A percentile compares a stretch with the other conserved stretches of the same genome.
Evolutionary conservation across 2,888 invertebrate genomes (phyloP).

Genomic region (Aspidiotus destructor): DNA sequence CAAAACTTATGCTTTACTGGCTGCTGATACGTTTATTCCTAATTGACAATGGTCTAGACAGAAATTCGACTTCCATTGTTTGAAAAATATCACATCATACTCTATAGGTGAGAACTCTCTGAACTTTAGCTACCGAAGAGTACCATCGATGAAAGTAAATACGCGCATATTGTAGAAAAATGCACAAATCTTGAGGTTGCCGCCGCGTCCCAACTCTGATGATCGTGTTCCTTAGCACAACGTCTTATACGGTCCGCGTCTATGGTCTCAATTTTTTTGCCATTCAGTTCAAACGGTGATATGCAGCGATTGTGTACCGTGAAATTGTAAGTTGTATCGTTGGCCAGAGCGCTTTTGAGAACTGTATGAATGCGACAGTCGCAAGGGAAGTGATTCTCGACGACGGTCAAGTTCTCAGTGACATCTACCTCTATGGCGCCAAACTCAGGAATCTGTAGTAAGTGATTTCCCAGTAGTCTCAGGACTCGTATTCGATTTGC

Average conservation of each 20-base stretch:
- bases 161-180: not conserved
- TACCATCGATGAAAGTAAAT: not conserved
- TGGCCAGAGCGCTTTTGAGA: constrained; percentile 61
- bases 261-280: constrained; percentile 58
- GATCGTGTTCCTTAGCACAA: constrained; percentile 48
- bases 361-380: constrained; percentile 74
- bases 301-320: constrained; percentile 71
- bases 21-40: too few relatives aligned
- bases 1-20: too few relatives aligned
- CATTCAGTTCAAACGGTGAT: constrained; percentile 72
- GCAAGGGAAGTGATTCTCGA: constrained; percentile 75
- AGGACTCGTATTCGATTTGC: constrained; percentile 62
- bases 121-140: not conserved
- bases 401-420: constrained; percentile 61
- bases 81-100: too few relatives aligned
- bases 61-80: too few relatives aligned
- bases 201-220: not conserved
- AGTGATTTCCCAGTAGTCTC: constrained; percentile 71
- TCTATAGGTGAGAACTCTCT: too few relatives aligned
- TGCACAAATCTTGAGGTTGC: not conserved
- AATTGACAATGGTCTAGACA: too few relatives aligned
- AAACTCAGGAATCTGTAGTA: constrained; percentile 60
- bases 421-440: constrained; percentile 59
- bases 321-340: constrained; percentile 49
- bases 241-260: constrained; percentile 56